These are phyloP conservation scores for Cynocephalus volans DNA, from an alignment of 2,113 vertebrate species.

Conservation along the genomic window DNA sequence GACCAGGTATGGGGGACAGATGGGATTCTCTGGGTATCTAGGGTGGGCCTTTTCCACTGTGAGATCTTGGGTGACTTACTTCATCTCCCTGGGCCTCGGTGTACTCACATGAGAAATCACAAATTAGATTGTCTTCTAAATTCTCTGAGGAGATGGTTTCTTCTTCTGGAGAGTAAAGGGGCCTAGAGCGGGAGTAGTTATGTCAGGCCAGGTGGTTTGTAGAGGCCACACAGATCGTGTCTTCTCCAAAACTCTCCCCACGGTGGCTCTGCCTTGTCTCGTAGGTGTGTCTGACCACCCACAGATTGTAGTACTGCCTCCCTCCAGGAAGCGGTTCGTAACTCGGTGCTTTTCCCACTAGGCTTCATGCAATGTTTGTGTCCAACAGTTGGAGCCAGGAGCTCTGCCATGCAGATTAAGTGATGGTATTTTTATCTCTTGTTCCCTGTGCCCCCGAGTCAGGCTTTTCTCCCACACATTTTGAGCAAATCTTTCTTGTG, in stretches of 20 bases:
- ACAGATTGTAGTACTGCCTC: fast-evolving
- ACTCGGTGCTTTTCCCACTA: neutral
- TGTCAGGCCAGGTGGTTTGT: neutral
- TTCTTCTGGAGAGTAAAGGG: neutral
- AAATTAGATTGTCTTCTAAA: neutral
- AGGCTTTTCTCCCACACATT: neutral
- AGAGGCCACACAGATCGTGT: neutral
- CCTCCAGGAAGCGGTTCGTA: neutral
- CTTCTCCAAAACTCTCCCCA: neutral
- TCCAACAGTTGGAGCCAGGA: neutral
- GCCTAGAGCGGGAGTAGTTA: neutral
- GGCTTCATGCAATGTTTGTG: neutral
- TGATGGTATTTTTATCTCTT: neutral
- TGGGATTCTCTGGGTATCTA: neutral
- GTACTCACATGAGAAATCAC: neutral
- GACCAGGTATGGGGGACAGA: neutral
- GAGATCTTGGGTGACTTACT: neutral
- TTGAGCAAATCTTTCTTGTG: neutral
- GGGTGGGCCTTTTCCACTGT: neutral
- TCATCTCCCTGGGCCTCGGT: neutral
- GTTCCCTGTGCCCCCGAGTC: neutral
- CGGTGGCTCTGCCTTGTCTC: neutral
- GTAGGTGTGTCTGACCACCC: neutral
- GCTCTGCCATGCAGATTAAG: neutral
- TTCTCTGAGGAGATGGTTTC: neutral